Conservation (phyloP, 2,888 invertebrate species). For the Nomada ruficornis region DNA sequence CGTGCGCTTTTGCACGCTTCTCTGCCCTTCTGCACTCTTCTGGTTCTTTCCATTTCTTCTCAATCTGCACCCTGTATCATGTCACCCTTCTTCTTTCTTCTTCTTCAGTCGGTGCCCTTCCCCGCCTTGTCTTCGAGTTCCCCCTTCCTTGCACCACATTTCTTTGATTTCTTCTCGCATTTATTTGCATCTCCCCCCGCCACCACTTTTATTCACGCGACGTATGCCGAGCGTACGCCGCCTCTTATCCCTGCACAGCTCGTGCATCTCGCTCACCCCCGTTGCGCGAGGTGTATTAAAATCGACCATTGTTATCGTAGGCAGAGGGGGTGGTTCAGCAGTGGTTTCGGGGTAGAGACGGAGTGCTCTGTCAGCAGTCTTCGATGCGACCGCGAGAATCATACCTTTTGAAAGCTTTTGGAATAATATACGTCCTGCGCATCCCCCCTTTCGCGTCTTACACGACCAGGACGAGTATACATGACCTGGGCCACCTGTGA, state of each 20-base stretch:
- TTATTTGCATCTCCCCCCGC: neutral
- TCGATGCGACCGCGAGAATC: slow-evolving; percentile 75
- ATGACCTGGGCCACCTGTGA: slow-evolving; percentile 62
- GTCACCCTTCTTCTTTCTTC: slow-evolving; percentile 39
- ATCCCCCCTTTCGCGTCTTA: slow-evolving; percentile 6
- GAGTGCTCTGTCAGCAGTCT: slow-evolving; percentile 59
- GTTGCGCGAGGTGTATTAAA: slow-evolving; percentile 74
- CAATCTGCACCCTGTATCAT: slow-evolving; percentile 24
- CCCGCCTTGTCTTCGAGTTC: slow-evolving; percentile 13
- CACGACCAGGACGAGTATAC: slow-evolving; percentile 20
- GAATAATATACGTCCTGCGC: slow-evolving; percentile 68
- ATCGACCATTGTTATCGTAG: slow-evolving; percentile 73
- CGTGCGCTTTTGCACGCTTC: slow-evolving; percentile 77
- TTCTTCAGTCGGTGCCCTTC: slow-evolving; percentile 36
- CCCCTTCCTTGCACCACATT: slow-evolving; percentile 19
- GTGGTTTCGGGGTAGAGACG: slow-evolving; percentile 33
- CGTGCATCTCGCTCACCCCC: slow-evolving; percentile 37
- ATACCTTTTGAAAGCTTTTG: slow-evolving; percentile 71
- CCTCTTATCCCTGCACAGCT: slow-evolving; percentile 13
- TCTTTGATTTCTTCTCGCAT: slow-evolving; percentile 1
- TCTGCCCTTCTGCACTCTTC: slow-evolving; percentile 48
- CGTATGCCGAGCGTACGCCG: slow-evolving; percentile 71
- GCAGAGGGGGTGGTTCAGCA: slow-evolving; percentile 27
- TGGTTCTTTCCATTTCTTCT: slow-evolving; percentile 28
- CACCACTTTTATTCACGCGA: slow-evolving; percentile 73